Percentiles rank a stretch among this genome's conserved stretches.
Evolutionary conservation across 2,888 invertebrate species (phyloP).

Genomic region (Protonemura montana): DNA sequence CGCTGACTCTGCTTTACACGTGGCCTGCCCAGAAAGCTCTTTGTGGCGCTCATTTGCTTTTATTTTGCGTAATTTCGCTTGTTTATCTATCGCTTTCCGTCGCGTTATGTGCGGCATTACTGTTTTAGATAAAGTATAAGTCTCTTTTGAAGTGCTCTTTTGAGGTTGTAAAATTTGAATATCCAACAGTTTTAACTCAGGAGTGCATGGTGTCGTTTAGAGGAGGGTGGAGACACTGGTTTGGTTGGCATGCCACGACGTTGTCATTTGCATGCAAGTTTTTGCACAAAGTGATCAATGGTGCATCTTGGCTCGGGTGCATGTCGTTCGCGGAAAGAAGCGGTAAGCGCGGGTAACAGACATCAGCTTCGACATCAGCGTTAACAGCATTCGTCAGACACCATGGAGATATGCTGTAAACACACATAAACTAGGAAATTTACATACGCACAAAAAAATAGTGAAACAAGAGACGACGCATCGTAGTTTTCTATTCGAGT

Average conservation of each 20-base stretch:
- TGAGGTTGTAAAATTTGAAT: conserved; percentile 7
- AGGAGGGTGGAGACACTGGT: background rate
- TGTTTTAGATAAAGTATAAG: background rate
- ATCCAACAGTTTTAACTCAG: background rate
- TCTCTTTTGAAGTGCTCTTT: background rate
- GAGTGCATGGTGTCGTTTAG: background rate
- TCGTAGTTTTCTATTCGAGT: no score
- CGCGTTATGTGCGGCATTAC: background rate
- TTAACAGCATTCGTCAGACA: background rate
- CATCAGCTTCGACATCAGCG: background rate
- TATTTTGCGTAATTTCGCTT: background rate
- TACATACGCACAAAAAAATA: background rate
- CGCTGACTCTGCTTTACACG: background rate
- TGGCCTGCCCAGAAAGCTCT: background rate
- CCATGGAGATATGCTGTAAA: background rate
- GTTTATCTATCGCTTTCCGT: background rate
- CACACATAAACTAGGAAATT: background rate
- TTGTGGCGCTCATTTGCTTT: background rate
- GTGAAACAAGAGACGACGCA: background rate
- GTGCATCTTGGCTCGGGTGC: background rate
- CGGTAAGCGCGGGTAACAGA: no score
- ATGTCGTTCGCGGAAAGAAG: no score
- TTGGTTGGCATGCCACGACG: background rate
- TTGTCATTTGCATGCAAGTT: background rate
- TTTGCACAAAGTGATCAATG: background rate